phyloP scores from a whole-genome alignment of 2,888 invertebrate genomes.

The Nephrotoma flavescens region DNA sequence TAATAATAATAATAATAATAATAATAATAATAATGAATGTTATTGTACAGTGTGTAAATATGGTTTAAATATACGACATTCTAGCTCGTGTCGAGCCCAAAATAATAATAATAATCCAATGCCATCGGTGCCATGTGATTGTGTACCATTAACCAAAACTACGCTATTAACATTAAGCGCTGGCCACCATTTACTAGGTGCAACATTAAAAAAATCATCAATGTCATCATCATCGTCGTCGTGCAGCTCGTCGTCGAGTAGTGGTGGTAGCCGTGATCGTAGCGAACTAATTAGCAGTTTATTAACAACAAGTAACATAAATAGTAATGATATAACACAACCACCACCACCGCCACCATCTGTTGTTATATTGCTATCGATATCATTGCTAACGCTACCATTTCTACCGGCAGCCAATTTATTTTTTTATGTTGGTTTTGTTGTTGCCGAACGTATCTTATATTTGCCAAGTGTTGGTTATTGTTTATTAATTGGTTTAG shows the following conservation, averaged over 20 bases:
- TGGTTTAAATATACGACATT: constrained; percentile 49
- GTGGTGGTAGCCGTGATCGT: constrained; percentile 6
- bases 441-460: constrained; percentile 89
- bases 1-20: constrained; percentile 9
- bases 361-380: constrained; percentile 39
- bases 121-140: constrained; percentile 16
- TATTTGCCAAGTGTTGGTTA: constrained; percentile 94
- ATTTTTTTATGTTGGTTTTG: constrained; percentile 96
- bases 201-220: constrained; percentile 8
- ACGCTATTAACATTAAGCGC: constrained; percentile 10
- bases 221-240: background rate
- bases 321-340: background rate
- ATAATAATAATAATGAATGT: constrained; percentile 12
- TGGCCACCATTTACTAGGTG: constrained; percentile 7
- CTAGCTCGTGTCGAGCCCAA: constrained; percentile 49
- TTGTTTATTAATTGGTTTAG: constrained; percentile 74
- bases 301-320: background rate
- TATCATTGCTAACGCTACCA: constrained; percentile 72
- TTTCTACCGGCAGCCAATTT: constrained; percentile 93
- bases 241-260: background rate
- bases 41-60: constrained; percentile 42
- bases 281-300: background rate
- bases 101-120: constrained; percentile 37
- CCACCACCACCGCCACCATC: constrained; percentile 18
- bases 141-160: constrained; percentile 11